These are phyloP conservation scores for Dreissena rostriformis DNA, from an alignment of 1,140 invertebrate species.

Conservation along the genomic window DNA sequence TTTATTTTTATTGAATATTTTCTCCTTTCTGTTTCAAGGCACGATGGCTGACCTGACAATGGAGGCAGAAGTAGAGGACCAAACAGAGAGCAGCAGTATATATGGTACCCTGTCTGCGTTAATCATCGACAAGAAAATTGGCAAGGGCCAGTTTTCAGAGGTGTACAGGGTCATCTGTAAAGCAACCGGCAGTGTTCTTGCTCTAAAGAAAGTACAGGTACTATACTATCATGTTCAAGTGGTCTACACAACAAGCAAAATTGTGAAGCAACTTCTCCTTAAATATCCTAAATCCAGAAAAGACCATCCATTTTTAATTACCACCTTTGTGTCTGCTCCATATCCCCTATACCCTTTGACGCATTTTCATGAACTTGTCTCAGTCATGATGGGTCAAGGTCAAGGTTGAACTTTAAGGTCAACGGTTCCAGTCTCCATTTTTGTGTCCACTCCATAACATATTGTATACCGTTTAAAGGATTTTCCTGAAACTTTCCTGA, in stretches of 20 bases:
- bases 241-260: not conserved
- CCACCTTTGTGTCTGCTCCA: not conserved
- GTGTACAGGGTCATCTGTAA: conserved; percentile 84
- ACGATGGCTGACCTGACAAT: conserved; percentile 52
- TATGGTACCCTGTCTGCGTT: conserved; percentile 82
- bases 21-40: not conserved
- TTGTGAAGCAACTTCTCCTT: not conserved
- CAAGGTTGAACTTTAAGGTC: no score
- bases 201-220: conserved; percentile 86
- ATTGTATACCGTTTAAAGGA: no score
- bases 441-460: no score
- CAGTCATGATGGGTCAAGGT: no score
- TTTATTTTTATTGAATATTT: no score
- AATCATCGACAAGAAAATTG: conserved; percentile 85
- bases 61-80: conserved; percentile 36
- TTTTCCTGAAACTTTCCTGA: no score
- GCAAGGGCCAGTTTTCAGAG: conserved; percentile 86
- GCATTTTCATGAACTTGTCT: no score
- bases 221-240: not conserved
- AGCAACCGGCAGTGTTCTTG: conserved; percentile 82
- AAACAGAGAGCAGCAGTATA: conserved; percentile 62
- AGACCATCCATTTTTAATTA: no score
- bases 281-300: not conserved
- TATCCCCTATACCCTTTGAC: not conserved
- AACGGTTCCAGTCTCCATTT: no score